Base-by-base conservation (phyloP, 2,113 vertebrate species). In the Tinamus guttatus region DNA sequence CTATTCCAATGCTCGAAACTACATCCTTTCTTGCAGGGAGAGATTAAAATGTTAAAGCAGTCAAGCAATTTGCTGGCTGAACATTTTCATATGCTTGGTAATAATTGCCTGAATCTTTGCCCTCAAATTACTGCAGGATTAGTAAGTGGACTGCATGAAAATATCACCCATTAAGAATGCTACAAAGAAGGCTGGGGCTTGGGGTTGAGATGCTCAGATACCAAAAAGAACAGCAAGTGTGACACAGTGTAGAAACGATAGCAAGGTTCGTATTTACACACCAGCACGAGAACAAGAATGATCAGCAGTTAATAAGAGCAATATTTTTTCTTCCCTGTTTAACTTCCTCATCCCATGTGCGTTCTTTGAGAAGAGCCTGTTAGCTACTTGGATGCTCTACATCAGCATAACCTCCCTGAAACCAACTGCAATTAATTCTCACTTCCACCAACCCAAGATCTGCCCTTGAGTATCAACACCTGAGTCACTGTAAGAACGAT, bases 81-180 rank as follows among this genome's bases (percentile, higher is more conserved):
- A 63, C 88, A 95, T 95, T 96, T 96, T 95, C 77, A 81, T 21
- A n/a, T 28, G 59, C 49, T 92, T 82, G 62, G 52, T 51, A 84
- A 85, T 90, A 87, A 94, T 25, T 87, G 83, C 67, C 81, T 92
- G 58, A 90, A 87, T 92, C 89, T 92, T 77, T 96, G 81, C 85
- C 84, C 82, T 95, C 65, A 52, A 40, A 95, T 51, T 83, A 5
- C 30, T 4, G 28, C 1, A 81, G 76, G 86, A 92, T 95, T 87
- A 83, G 73, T 30, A 41, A 95, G 52, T 7, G 70, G 89, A 62
- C 60, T 92, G 74, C 81, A 76, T 43, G 58, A 71, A 94, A 92
- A 85, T 59, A 84, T 38, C 41, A 64, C 63, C 65, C 41, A 69
- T 80, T 83, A 88, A 89, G 70, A 40, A 9, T 58, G 43, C 8